phyloP scores from a whole-genome alignment of 1,140 invertebrate genomes.

The Oreohelix idahoensis region DNA sequence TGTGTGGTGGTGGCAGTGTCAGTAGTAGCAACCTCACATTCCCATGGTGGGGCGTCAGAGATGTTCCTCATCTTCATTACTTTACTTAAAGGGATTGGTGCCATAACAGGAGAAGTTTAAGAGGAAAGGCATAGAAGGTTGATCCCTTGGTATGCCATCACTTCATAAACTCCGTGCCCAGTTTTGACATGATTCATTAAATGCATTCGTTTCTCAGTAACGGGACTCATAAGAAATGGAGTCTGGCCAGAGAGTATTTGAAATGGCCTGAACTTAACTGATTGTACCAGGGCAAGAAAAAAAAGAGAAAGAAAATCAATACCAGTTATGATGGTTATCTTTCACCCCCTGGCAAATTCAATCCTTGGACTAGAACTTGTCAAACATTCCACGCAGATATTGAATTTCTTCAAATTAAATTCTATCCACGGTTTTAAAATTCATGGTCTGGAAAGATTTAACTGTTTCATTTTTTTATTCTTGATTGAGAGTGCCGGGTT shows the following conservation, averaged over 20 bases:
- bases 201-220: constrained; percentile 7
- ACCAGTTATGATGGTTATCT: constrained; percentile 28
- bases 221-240: constrained; percentile 21
- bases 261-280: constrained; percentile 27
- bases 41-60: not conserved
- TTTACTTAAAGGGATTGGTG: not conserved
- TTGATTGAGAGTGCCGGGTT: not conserved
- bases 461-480: not conserved
- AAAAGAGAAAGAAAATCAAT: constrained; percentile 13
- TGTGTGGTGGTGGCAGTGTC: not conserved
- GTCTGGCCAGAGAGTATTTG: constrained; percentile 13
- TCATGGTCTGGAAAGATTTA: constrained; percentile 17
- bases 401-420: not conserved
- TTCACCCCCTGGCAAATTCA: constrained; percentile 6
- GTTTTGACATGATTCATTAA: constrained; percentile 28
- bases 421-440: not conserved
- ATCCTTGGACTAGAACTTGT: not conserved
- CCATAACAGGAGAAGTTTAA: not conserved
- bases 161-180: constrained; percentile 7
- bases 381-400: constrained; percentile 6
- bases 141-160: not conserved
- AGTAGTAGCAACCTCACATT: not conserved
- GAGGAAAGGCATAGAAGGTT: not conserved
- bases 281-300: not conserved
- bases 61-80: not conserved